Base-by-base conservation (phyloP, 2,888 invertebrate genomes). In the Sminthurides aquaticus region DNA sequence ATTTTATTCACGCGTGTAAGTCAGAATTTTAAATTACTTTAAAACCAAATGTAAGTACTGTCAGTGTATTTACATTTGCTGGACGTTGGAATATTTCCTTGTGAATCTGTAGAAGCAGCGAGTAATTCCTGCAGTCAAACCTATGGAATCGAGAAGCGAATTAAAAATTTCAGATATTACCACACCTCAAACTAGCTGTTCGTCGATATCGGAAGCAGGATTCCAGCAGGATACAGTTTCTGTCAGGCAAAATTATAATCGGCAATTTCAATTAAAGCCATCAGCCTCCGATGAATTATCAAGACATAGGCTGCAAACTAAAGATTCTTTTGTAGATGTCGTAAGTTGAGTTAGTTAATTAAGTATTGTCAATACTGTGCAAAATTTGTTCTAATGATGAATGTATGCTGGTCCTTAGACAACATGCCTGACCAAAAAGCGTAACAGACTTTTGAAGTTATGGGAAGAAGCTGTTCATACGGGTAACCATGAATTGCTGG, bases 241-340 rank as follows among this genome's bases (percentile, higher is more conserved):
- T 11, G 20, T 20, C 52, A 52, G 20, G 20, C 3, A 52, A 18
- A 20, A 20, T 20, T 15, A 15, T 8, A 8, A 22, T 8, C 22
- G 5, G 8, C 52, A 52, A 52, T 8, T 52, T 20, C 64, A 2
- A 49, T 22, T 15, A 25, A 29, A 29, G 26, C 27, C 1, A 34
- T 34, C 60, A 54, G 26, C 67, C 11, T 60, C 56, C 3, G n/a
- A 22, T 54, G 52, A 49, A 15, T n/a, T 57, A 54, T 52, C 60
- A 20, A 34, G 65, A 24, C 67, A 71, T 55, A 64, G 28, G 25
- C 60, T 74, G 11, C 60, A 71, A 48, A 59, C 67, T 3, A 74
- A 72, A 57, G 74, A 74, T 55, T 74, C 74, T 1, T 60, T 74
- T n/a, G 65, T 70, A 1, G 70, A 72, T 62, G 74, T 74, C 43